Evolutionary conservation across 2,888 invertebrate species (phyloP), one percentile per base, ranked within the genome.

Genomic region (Phalera bucephala): DNA sequence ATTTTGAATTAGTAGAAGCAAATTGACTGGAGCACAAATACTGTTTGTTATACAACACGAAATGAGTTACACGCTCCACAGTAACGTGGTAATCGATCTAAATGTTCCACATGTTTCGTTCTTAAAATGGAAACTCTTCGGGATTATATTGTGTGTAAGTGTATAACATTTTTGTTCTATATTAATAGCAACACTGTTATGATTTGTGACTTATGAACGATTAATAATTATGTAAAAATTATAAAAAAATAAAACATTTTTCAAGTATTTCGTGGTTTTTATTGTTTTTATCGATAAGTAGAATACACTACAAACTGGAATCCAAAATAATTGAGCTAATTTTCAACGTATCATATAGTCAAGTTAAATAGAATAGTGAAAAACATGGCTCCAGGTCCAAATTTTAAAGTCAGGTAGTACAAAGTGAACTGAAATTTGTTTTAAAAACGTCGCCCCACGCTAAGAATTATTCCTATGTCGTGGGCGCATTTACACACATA

Each of bases 241-340:
- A 62, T 53, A 55, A 57, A 52, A 45, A 59, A 63, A 68, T 66
- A 68, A 72, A 63, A 61, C 61, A 57, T 70, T 77, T 76, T 75
- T 66, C 46, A 72, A 66, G 50, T 52, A 56, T 20, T 8, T 32
- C 45, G 33, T 45, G 30, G 29, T 38, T 31, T 31, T 23, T 11
- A 25, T 15, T 25, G n/a, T 25, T 25, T 12, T 0, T 11, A n/a
- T n/a, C n/a, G n/a, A n/a, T n/a, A n/a, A n/a, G n/a, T n/a, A n/a
- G n/a, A n/a, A n/a, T n/a, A n/a, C n/a, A n/a, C n/a, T n/a, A n/a
- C n/a, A n/a, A n/a, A n/a, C n/a, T n/a, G n/a, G n/a, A n/a, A n/a
- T n/a, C n/a, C n/a, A n/a, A n/a, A n/a, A n/a, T n/a, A n/a, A n/a
- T n/a, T n/a, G n/a, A n/a, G n/a, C n/a, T n/a, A n/a, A n/a, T n/a